Evolutionary conservation across 2,888 invertebrate species (phyloP).

Genomic region (Empis livida): DNA sequence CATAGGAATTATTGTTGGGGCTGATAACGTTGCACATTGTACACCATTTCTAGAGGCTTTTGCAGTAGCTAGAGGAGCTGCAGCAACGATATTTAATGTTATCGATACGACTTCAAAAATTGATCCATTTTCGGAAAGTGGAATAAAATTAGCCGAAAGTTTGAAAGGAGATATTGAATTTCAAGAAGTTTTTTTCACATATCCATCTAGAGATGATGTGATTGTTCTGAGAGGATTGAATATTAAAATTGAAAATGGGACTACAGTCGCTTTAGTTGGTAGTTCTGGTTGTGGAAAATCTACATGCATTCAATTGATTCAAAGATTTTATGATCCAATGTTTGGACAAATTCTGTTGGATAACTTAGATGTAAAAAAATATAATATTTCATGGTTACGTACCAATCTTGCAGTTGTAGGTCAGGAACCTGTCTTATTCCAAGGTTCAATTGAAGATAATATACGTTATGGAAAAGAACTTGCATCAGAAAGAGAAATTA

Average conservation of each 20-base stretch:
- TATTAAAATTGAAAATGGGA: slow-evolving; percentile 49
- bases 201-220: slow-evolving; percentile 65
- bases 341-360: slow-evolving; percentile 44
- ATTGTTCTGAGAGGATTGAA: slow-evolving; percentile 54
- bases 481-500: slow-evolving; percentile 54
- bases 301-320: slow-evolving; percentile 62
- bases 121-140: slow-evolving; percentile 55
- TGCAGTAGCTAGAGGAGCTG: slow-evolving; percentile 58
- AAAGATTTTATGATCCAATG: slow-evolving; percentile 59
- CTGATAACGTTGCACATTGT: slow-evolving; percentile 63
- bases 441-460: slow-evolving; percentile 54
- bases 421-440: slow-evolving; percentile 79
- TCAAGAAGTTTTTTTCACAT: slow-evolving; percentile 56
- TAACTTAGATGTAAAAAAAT: slow-evolving; percentile 47
- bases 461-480: slow-evolving; percentile 59
- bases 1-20: slow-evolving; percentile 67
- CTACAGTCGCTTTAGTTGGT: slow-evolving; percentile 61
- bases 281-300: slow-evolving; percentile 73
- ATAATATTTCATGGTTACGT: slow-evolving; percentile 61
- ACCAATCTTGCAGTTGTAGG: slow-evolving; percentile 74
- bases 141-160: slow-evolving; percentile 42
- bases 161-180: slow-evolving; percentile 57
- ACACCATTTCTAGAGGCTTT: slow-evolving; percentile 66
- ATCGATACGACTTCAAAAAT: slow-evolving; percentile 60
- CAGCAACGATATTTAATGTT: slow-evolving; percentile 58